Evolutionary conservation across 2,888 invertebrate species (phyloP), one percentile per base, ranked within the genome.

Genomic region (Melanchra persicariae): DNA sequence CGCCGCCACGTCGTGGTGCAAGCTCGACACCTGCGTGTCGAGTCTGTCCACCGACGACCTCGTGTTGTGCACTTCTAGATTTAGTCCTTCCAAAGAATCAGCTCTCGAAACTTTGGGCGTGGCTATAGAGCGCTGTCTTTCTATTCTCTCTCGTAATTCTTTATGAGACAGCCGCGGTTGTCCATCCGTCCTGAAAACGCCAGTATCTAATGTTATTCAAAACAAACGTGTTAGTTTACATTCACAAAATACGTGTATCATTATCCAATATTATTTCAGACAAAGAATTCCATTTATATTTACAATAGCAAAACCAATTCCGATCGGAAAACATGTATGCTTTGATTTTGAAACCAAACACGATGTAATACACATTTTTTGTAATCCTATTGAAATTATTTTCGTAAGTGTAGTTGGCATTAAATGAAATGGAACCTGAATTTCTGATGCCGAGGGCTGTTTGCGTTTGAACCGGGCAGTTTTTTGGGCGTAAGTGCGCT

Each of bases 1-100:
- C 34, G 98, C 97, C 0, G 98, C 98, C 26, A 98, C 98, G 91
- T 98, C 98, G 86, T 98, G 98, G 89, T 98, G 98, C 77, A 98
- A 92, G 57, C 97, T 97, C 19, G 98, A 97, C 61, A 98, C 98
- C 91, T 98, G 98, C 0, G 97, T 97, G 88, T 98, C 98, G 52
- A 98, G 95, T 84, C 98, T 96, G 86, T 98, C 98, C 19, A 98
- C 97, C 10, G 96, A 96, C 4, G 96, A 96, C 74, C 95, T 91
- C 3, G 96, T 96, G 83, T 95, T 93, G 86, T 95, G 95, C 83
- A 95, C 93, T 87, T 97, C 97, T 85, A 96, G 92, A 90, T 97
- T 97, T 65, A 97, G 88, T 10, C 97, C 97, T 87, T 97, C 97
- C 75, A 97, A 91, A n/a, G 97, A 97, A 83, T 96, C 96, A 0